phyloP scores from a whole-genome alignment of 2,888 invertebrate genomes.

The Onthophagus sagittarius region DNA sequence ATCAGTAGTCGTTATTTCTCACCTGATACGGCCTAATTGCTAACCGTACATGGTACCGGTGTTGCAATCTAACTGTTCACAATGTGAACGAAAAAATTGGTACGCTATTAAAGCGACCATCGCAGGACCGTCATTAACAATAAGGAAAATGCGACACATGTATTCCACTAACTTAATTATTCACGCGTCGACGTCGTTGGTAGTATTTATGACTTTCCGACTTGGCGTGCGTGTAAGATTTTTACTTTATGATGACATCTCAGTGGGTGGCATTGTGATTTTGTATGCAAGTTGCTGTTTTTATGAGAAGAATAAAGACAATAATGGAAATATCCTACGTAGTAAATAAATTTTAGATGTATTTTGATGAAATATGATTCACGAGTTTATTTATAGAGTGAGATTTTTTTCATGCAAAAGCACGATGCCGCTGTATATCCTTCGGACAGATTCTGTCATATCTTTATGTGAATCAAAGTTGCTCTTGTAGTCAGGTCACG shows the following conservation, averaged over 20 bases:
- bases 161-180: neutral
- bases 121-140: neutral
- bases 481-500: constrained; percentile 14
- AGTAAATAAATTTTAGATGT: no score
- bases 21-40: constrained; percentile 2
- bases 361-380: neutral
- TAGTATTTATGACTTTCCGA: neutral
- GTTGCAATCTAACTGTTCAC: neutral
- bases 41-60: neutral
- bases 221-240: neutral
- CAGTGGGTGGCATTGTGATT: neutral
- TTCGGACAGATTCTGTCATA: neutral
- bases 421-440: neutral
- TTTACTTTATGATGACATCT: neutral
- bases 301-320: neutral
- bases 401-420: neutral
- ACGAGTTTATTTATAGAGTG: no score
- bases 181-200: neutral
- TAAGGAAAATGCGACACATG: neutral
- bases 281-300: neutral
- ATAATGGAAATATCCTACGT: no score
- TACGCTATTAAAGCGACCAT: neutral
- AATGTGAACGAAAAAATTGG: neutral
- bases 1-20: neutral
- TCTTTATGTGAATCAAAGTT: neutral